These are phyloP conservation scores for Cottus gobio DNA, from an alignment of 2,113 vertebrate species.

Conservation along the genomic window DNA sequence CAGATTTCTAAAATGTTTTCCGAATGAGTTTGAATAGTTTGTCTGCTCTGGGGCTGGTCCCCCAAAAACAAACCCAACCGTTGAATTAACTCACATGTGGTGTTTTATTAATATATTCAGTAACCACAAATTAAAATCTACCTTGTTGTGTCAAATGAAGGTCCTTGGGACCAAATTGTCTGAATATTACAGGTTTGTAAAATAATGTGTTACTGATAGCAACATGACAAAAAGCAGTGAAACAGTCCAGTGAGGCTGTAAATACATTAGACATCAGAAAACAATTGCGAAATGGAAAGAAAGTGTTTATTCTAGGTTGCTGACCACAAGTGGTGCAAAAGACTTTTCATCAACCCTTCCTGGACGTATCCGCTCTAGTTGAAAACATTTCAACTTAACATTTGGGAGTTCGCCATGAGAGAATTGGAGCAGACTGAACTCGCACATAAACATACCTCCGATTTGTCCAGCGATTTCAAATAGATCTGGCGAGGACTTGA, in stretches of 20 bases:
- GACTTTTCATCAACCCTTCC: no score
- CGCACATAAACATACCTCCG: no score
- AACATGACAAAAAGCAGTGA: neutral
- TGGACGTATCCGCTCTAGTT: neutral
- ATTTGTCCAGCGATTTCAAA: neutral
- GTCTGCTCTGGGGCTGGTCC: constrained; percentile 60
- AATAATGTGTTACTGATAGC: neutral
- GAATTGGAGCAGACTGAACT: neutral
- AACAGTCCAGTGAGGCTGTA: neutral
- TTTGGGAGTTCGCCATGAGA: neutral
- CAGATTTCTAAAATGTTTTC: constrained; percentile 11
- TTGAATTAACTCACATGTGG: neutral
- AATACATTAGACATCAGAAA: neutral
- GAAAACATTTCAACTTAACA: no score
- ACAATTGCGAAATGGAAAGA: neutral
- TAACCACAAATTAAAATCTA: neutral
- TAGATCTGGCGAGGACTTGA: no score
- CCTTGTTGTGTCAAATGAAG: neutral
- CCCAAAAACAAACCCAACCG: constrained; percentile 23
- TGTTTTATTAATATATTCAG: neutral
- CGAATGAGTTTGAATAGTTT: neutral
- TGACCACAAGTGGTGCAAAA: neutral
- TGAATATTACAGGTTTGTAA: neutral
- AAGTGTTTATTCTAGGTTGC: neutral
- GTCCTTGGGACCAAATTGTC: neutral